Base-by-base conservation (phyloP, 2,888 invertebrate species). In the Trichopoda pennipes region DNA sequence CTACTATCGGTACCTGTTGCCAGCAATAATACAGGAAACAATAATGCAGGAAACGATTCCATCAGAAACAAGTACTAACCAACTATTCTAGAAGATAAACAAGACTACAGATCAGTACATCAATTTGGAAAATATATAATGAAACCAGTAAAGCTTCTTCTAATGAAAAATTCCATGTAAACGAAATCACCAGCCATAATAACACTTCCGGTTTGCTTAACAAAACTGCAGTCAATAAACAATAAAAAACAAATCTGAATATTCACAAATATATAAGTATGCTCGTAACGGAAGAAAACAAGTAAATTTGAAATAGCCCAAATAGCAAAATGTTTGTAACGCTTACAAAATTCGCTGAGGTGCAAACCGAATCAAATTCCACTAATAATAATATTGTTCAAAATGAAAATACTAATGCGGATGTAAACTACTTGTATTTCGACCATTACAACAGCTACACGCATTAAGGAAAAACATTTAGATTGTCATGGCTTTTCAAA, bases 401-500 rank as follows among this genome's bases (percentile, higher is more conserved):
- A 44, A 44, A 16, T 44, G 14, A 16, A 44, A 44, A 44, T 44
- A 44, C 42, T 44, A n/a, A 16, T 44, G 12, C 6, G 14, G 17
- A 6, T 9, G 16, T 16, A 10, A 35, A 3, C 21, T 0, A 35
- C 28, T 9, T 23, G 35, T 35, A 63, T 19, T 32, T 47, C 55
- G 14, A 47, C 2, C 4, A 10, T 16, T 17, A 10, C 8, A 9
- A 2, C 14, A 2, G 14, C n/a, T 14, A n/a, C 3, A 16, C 2
- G 23, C 16, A 42, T 6, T 6, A 38, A 12, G 10, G 1, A 28
- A 23, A 16, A 35, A 16, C 28, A 2, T 17, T 16, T n/a, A 3
- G n/a, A 19, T 1, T 17, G 9, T 19, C 58, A 42, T 23, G 72
- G 64, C 47, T 60, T 51, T 42, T 78, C 72, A 23, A 78, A 78